A percentile compares a stretch with the other conserved stretches of the same genome.
Conservation (phyloP, 2,888 invertebrate species). For the Balanococcus diminutus region DNA sequence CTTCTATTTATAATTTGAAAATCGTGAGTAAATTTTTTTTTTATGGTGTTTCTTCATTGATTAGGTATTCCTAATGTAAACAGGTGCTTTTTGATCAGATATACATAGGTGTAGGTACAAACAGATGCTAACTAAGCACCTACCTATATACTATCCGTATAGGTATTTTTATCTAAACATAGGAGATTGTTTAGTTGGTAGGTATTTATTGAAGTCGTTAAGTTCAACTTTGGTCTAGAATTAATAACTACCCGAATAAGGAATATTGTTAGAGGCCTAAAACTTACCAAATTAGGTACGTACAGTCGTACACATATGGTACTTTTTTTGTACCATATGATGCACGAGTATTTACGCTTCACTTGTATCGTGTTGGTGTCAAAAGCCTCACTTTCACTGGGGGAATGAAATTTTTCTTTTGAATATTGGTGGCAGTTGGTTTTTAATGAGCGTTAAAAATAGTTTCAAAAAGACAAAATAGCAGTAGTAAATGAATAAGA, state of each 20-base stretch:
- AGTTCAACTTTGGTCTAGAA: background rate
- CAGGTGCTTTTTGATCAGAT: background rate
- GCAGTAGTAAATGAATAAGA: background rate
- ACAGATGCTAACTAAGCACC: background rate
- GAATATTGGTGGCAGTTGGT: background rate
- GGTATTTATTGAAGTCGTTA: too few species aligned
- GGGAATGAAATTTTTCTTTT: background rate
- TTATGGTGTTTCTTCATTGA: background rate
- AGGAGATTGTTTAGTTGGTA: too few species aligned
- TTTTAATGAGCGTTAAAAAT: conserved; percentile 6
- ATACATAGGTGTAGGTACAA: background rate
- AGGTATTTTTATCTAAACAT: too few species aligned
- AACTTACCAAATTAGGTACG: background rate
- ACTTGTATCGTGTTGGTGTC: background rate
- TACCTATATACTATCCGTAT: too few species aligned
- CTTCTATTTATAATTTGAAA: conserved; percentile 58
- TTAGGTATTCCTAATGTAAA: background rate
- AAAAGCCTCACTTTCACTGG: background rate
- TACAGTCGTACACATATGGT: background rate
- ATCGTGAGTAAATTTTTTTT: conserved; percentile 57
- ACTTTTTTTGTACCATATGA: background rate
- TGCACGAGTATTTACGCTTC: background rate
- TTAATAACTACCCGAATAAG: background rate
- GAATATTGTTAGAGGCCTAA: background rate
- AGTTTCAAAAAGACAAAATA: background rate